Conservation (phyloP, 2,888 invertebrate genomes). For the Cheilosia scutellata region DNA sequence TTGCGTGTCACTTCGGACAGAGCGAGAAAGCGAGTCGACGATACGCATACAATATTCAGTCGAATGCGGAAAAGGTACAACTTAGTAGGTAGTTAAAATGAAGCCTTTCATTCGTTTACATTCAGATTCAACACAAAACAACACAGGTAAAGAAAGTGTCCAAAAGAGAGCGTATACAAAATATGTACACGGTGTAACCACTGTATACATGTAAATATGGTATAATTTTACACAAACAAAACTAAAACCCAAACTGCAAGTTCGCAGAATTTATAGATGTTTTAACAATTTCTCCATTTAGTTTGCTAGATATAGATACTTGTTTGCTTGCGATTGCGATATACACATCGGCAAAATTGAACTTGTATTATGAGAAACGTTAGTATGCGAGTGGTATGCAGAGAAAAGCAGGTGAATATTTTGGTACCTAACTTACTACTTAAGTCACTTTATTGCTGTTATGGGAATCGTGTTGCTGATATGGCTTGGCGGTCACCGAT, state of each 20-base stretch:
- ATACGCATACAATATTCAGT: conserved; percentile 33
- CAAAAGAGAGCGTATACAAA: conserved; percentile 46
- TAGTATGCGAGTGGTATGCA: conserved; percentile 5
- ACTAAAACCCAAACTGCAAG: conserved; percentile 6
- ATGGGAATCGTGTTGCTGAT: conserved; percentile 1
- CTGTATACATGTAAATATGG: background rate
- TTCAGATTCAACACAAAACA: no score
- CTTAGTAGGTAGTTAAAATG: conserved; percentile 31
- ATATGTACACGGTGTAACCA: conserved; percentile 15
- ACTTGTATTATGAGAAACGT: conserved; percentile 25
- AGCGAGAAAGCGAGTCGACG: conserved; percentile 22
- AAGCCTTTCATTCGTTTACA: conserved; percentile 25
- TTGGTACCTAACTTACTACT: background rate
- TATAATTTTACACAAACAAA: conserved; percentile 5
- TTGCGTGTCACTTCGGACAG: conserved; percentile 62
- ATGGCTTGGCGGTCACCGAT: conserved; percentile 24
- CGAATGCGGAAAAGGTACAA: conserved; percentile 64
- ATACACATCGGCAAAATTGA: conserved; percentile 56
- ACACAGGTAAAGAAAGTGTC: conserved; percentile 62
- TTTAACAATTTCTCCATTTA: conserved; percentile 48
- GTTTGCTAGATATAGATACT: conserved; percentile 10
- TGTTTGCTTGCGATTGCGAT: conserved; percentile 29
- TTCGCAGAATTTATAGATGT: conserved; percentile 27
- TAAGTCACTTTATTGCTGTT: conserved; percentile 8
- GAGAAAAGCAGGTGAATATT: conserved; percentile 50